Percentiles rank a stretch among this genome's conserved stretches.
Conservation (phyloP, 2,888 invertebrate genomes). For the Torymus auratus region DNA sequence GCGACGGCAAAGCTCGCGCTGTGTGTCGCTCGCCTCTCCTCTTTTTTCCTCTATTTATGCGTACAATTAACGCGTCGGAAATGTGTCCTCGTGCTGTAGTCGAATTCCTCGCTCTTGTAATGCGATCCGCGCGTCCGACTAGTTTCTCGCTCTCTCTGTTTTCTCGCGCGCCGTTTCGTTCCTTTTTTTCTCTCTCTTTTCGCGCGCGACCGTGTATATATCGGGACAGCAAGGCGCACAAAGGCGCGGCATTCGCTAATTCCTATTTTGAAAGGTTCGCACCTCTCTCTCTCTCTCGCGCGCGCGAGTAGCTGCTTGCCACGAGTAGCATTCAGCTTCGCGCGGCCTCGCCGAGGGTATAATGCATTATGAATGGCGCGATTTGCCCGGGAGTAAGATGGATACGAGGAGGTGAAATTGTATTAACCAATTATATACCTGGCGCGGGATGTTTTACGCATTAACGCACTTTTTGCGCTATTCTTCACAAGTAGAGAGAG, state of each 20-base stretch:
- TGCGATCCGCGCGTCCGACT: not conserved
- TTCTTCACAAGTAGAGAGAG: not conserved
- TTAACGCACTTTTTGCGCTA: conserved; percentile 23
- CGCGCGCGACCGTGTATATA: not conserved
- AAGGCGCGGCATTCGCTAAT: conserved; percentile 48
- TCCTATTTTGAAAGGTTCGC: conserved; percentile 54
- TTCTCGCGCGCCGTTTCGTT: not conserved
- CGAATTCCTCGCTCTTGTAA: conserved; percentile 43
- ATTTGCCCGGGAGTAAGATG: conserved; percentile 20
- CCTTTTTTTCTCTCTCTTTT: not conserved
- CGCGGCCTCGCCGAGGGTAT: conserved; percentile 16
- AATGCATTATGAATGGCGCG: conserved; percentile 54
- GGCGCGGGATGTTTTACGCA: conserved; percentile 25
- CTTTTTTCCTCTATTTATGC: conserved; percentile 28
- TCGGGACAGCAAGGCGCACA: not conserved
- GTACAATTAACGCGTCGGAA: conserved; percentile 49
- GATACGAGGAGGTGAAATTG: conserved; percentile 49
- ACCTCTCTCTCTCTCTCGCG: conserved; percentile 32
- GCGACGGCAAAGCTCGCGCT: not conserved
- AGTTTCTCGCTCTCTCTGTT: not conserved
- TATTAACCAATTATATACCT: conserved; percentile 56
- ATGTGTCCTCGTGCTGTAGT: conserved; percentile 21
- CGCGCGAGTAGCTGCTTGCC: not conserved
- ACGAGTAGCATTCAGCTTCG: not conserved
- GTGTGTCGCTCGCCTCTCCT: not conserved